phyloP scores from a whole-genome alignment of 2,888 invertebrate genomes.

The Mesochorus sp. region DNA sequence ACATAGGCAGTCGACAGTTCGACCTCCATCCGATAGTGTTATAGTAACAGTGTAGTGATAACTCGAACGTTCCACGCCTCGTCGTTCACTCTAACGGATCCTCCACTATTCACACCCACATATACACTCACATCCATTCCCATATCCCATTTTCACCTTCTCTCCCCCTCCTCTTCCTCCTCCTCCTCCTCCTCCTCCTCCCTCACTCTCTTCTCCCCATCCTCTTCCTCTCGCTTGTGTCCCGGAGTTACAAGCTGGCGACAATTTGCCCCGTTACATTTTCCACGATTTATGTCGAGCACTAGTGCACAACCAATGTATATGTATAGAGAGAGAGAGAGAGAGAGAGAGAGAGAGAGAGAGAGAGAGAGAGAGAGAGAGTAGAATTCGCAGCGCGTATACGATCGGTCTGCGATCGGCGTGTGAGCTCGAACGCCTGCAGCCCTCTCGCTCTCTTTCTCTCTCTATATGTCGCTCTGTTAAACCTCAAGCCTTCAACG shows the following conservation, averaged over 20 bases:
- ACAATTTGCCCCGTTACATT: conserved; percentile 68
- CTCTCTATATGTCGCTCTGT: no score
- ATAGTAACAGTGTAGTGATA: conserved; percentile 40
- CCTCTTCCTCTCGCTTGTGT: conserved; percentile 49
- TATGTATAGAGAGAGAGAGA: not conserved
- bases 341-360: no score
- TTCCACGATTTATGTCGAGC: conserved; percentile 62
- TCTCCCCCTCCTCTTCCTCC: no score
- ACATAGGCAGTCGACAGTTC: not conserved
- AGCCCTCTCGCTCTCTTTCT: not conserved
- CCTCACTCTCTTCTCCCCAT: conserved; percentile 9
- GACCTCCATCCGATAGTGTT: not conserved
- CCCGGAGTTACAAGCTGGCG: conserved; percentile 67
- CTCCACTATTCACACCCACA: not conserved
- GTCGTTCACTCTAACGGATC: conserved; percentile 34
- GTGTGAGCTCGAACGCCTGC: not conserved
- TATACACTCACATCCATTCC: no score
- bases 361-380: no score
- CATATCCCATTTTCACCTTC: no score
- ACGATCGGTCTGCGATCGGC: conserved; percentile 13
- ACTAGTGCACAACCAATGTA: not conserved
- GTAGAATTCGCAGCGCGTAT: not conserved
- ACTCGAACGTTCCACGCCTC: conserved; percentile 34
- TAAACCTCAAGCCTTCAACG: not conserved
- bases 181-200: no score